Evolutionary conservation across 2,797 vertebrate genomes (phyloP).

Genomic region (Enteromius trimaculatus): DNA sequence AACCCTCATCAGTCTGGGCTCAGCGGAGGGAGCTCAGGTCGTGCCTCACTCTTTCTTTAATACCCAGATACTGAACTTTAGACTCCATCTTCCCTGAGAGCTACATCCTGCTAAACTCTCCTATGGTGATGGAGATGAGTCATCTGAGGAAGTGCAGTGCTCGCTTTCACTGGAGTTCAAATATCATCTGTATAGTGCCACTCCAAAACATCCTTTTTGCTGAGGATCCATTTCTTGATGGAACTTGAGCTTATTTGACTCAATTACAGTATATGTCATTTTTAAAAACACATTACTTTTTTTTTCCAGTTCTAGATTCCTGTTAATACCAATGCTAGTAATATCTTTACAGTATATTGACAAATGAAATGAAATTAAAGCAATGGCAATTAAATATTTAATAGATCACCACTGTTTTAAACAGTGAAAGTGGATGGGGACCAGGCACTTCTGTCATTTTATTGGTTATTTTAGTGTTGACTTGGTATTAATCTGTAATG

Average conservation of each 20-base stretch:
- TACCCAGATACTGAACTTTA: slow-evolving; percentile 44
- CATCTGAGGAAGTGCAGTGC: neutral
- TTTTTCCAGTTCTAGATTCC: neutral
- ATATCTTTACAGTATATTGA: neutral
- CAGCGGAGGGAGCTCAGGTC: slow-evolving; percentile 29
- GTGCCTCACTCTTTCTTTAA: slow-evolving; percentile 33
- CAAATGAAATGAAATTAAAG: neutral
- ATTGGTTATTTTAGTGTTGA: neutral
- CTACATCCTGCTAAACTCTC: slow-evolving; percentile 11
- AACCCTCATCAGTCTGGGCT: slow-evolving; percentile 39
- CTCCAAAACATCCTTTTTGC: neutral
- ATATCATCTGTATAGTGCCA: neutral
- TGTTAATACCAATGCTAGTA: neutral
- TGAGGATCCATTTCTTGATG: neutral
- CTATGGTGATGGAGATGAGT: slow-evolving; percentile 27
- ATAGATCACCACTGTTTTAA: neutral
- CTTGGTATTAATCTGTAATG: neutral
- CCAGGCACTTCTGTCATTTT: neutral
- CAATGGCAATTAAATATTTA: neutral
- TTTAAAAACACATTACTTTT: neutral
- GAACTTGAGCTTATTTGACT: slow-evolving; percentile 7
- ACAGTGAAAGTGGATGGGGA: neutral
- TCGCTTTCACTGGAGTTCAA: neutral
- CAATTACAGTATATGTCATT: neutral
- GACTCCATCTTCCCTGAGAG: slow-evolving; percentile 28